Evolutionary conservation across 2,797 vertebrate genomes (phyloP).

Genomic region (Darevskia mixta): DNA sequence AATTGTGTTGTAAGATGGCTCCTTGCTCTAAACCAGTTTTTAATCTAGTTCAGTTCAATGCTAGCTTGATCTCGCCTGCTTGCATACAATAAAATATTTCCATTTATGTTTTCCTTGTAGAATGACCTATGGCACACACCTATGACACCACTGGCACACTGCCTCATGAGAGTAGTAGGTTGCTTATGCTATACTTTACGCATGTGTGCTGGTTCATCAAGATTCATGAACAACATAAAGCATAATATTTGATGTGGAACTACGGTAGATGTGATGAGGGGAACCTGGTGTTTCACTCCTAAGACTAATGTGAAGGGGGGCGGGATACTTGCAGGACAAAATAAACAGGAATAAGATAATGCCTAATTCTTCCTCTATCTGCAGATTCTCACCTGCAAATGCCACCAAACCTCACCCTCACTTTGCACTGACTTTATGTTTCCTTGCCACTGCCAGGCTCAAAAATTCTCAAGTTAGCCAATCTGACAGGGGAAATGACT

Average conservation of each 20-base stretch:
- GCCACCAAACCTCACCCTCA: background rate
- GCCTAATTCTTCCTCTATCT: background rate
- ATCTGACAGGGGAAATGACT: too few species aligned
- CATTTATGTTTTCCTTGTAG: background rate
- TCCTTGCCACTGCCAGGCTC: too few species aligned
- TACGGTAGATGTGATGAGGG: background rate
- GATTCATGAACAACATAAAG: background rate
- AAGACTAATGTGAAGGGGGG: background rate
- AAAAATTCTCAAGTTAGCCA: too few species aligned
- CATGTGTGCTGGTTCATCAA: background rate
- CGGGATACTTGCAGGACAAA: background rate
- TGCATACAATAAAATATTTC: background rate
- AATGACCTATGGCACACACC: background rate
- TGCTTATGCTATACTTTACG: background rate
- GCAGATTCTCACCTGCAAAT: background rate
- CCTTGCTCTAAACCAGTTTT: background rate
- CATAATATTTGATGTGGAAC: background rate
- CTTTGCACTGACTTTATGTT: too few species aligned
- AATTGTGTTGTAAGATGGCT: background rate
- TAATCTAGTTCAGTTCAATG: background rate
- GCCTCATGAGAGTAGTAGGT: too few species aligned
- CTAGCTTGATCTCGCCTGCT: background rate
- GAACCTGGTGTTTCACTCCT: background rate
- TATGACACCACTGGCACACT: background rate
- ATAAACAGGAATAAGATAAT: background rate